phyloP scores from a whole-genome alignment of 2,797 vertebrate species.

The Cirrhinus molitorella region DNA sequence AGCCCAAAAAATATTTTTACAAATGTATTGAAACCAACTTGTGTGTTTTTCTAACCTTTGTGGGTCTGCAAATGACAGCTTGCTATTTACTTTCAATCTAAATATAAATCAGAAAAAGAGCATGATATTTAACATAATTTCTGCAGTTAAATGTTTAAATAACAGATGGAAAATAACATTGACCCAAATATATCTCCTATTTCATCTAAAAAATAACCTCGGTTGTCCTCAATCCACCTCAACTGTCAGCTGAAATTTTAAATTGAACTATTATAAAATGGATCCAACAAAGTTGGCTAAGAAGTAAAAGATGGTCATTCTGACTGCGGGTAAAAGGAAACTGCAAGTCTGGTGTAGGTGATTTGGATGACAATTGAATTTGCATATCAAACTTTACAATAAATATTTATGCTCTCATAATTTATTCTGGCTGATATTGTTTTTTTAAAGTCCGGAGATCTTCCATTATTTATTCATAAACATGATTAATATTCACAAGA shows the following conservation, averaged over 20 bases:
- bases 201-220: neutral
- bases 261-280: neutral
- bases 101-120: neutral
- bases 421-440: slow-evolving; percentile 13
- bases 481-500: slow-evolving; percentile 32
- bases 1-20: neutral
- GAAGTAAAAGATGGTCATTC: neutral
- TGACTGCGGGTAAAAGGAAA: slow-evolving; percentile 1
- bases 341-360: neutral
- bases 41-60: neutral
- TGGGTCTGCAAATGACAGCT: neutral
- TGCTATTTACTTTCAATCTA: neutral
- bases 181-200: neutral
- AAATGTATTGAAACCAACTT: neutral
- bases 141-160: neutral
- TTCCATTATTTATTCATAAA: slow-evolving; percentile 35
- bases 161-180: neutral
- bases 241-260: neutral
- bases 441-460: slow-evolving; percentile 16
- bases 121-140: neutral
- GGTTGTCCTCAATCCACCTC: neutral
- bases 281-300: neutral
- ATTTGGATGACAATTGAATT: slow-evolving; percentile 10
- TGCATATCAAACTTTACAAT: slow-evolving; percentile 7
- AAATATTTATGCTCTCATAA: slow-evolving; percentile 31